Conservation (phyloP, 2,888 invertebrate species). For the Sisyra nigra region DNA sequence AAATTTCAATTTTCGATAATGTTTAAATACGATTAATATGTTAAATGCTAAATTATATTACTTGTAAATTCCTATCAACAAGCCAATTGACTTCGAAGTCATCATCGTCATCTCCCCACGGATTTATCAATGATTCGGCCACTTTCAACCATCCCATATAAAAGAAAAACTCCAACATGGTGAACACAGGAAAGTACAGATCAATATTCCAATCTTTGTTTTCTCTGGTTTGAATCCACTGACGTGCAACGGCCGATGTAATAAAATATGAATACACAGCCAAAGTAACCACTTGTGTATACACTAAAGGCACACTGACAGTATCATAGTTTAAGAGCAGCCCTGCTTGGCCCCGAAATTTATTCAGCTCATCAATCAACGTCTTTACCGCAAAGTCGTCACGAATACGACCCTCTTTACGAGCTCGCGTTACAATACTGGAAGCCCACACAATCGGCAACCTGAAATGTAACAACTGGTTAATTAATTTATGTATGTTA, state of each 20-base stretch:
- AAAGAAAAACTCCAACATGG: conserved; percentile 74
- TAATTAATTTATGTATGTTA: conserved; percentile 4
- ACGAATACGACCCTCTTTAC: conserved; percentile 78
- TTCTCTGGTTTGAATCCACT: conserved; percentile 55
- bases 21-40: too few species aligned
- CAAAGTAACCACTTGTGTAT: conserved; percentile 80
- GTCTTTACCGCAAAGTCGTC: conserved; percentile 90
- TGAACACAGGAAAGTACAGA: conserved; percentile 80
- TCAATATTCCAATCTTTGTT: conserved; percentile 49
- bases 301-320: conserved; percentile 65
- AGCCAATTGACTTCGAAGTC: conserved; percentile 90
- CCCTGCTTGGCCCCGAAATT: conserved; percentile 66
- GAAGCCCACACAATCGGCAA: conserved; percentile 85
- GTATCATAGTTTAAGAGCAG: conserved; percentile 61
- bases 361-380: conserved; percentile 72
- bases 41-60: too few species aligned
- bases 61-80: conserved; percentile 77
- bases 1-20: too few species aligned
- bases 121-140: conserved; percentile 81
- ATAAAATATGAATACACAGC: conserved; percentile 87
- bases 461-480: conserved; percentile 22
- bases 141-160: conserved; percentile 88
- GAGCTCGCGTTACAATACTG: conserved; percentile 72
- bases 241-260: conserved; percentile 75
- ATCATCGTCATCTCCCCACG: conserved; percentile 83